phyloP scores from a whole-genome alignment of 1,140 invertebrate species.

The Apis dorsata region DNA sequence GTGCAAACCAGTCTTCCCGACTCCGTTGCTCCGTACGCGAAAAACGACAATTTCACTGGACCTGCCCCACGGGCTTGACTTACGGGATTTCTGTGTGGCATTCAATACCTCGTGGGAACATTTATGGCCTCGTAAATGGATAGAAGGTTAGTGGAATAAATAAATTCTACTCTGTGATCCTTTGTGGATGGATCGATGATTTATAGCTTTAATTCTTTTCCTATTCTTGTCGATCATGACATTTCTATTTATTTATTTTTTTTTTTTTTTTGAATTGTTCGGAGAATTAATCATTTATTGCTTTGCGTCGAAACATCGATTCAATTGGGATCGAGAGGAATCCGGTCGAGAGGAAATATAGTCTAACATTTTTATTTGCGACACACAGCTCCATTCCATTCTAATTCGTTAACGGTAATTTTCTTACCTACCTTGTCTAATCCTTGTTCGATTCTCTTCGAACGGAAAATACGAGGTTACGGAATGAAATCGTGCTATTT shows the following conservation, averaged over 20 bases:
- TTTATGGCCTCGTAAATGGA: neutral
- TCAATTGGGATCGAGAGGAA: no score
- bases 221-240: no score
- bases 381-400: neutral
- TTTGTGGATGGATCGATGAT: neutral
- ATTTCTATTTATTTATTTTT: no score
- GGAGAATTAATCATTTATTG: no score
- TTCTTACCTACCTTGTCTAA: neutral
- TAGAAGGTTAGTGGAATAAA: slow-evolving; percentile 21
- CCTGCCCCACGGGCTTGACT: slow-evolving; percentile 31
- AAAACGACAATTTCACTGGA: slow-evolving; percentile 59
- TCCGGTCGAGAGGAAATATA: neutral
- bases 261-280: no score
- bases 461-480: neutral
- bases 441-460: neutral
- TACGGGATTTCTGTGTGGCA: slow-evolving; percentile 58
- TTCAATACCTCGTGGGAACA: slow-evolving; percentile 15
- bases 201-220: neutral
- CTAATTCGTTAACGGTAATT: slow-evolving; percentile 27
- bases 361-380: neutral
- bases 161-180: neutral
- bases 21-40: slow-evolving; percentile 44
- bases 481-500: no score
- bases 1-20: slow-evolving; percentile 45
- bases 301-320: no score